Conservation (phyloP, 2,888 invertebrate species). For the Acheta domesticus region DNA sequence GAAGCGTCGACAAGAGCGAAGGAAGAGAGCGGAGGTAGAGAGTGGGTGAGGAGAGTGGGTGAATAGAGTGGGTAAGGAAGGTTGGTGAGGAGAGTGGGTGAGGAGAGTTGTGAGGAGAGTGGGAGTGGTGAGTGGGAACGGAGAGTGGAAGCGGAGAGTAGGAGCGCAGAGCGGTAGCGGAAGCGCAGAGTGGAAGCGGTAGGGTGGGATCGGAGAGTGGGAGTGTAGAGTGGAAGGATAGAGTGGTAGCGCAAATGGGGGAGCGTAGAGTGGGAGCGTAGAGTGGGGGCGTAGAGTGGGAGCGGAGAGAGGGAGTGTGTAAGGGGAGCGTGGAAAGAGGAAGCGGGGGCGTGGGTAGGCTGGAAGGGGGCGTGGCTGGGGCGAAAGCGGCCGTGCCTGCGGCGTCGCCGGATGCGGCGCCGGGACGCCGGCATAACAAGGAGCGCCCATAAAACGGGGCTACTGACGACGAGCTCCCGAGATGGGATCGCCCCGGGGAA, state of each 20-base stretch:
- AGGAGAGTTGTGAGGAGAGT: too few relatives aligned
- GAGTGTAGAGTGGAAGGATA: background rate
- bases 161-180: background rate
- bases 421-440: conserved; percentile 1
- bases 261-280: background rate
- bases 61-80: too few relatives aligned
- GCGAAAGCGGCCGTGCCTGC: background rate
- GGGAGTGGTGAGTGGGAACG: too few relatives aligned
- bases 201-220: background rate
- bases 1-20: too few relatives aligned
- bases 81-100: too few relatives aligned
- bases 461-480: background rate
- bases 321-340: background rate
- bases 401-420: background rate
- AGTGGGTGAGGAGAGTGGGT: too few relatives aligned
- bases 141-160: background rate
- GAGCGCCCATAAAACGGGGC: conserved; percentile 3
- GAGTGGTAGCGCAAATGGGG: background rate
- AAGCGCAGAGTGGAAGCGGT: background rate
- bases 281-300: background rate
- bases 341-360: background rate
- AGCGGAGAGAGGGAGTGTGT: background rate
- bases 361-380: background rate
- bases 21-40: too few relatives aligned
- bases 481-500: background rate